phyloP scores from a whole-genome alignment of 2,797 vertebrate species.

The Chelidonichthys spinosus region DNA sequence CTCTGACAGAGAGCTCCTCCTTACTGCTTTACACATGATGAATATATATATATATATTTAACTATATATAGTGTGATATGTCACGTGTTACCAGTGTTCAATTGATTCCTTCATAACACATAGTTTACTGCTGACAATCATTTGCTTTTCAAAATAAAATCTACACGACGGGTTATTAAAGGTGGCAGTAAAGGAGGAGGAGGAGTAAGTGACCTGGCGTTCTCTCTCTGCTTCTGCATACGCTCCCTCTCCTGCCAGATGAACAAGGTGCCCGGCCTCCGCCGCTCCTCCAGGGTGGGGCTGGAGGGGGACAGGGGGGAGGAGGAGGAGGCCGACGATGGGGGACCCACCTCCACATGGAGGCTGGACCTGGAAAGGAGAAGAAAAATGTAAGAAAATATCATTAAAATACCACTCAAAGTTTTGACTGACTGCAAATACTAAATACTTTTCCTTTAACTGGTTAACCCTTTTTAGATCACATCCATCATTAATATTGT shows the following conservation, averaged over 20 bases:
- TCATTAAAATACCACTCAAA: too few species aligned
- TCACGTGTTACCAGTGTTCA: slow-evolving; percentile 18
- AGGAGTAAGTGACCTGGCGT: slow-evolving; percentile 46
- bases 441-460: too few species aligned
- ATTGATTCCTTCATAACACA: neutral
- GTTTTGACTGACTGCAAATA: too few species aligned
- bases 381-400: neutral
- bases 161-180: neutral
- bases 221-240: slow-evolving; percentile 79
- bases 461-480: too few species aligned
- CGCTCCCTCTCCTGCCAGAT: slow-evolving; percentile 93
- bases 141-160: neutral
- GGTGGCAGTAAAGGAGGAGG: accelerated
- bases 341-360: slow-evolving; percentile 41
- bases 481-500: too few species aligned
- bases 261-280: slow-evolving; percentile 85
- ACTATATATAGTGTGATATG: too few species aligned
- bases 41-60: too few species aligned
- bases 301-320: slow-evolving; percentile 70
- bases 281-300: slow-evolving; percentile 84
- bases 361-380: slow-evolving; percentile 49
- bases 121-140: neutral
- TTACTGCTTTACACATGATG: neutral
- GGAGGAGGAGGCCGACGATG: slow-evolving; percentile 28
- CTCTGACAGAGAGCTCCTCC: neutral